Percentiles rank a stretch among this genome's conserved stretches.
Evolutionary conservation across 2,888 invertebrate species (phyloP).

Genomic region (Pristionchus japonicus): DNA sequence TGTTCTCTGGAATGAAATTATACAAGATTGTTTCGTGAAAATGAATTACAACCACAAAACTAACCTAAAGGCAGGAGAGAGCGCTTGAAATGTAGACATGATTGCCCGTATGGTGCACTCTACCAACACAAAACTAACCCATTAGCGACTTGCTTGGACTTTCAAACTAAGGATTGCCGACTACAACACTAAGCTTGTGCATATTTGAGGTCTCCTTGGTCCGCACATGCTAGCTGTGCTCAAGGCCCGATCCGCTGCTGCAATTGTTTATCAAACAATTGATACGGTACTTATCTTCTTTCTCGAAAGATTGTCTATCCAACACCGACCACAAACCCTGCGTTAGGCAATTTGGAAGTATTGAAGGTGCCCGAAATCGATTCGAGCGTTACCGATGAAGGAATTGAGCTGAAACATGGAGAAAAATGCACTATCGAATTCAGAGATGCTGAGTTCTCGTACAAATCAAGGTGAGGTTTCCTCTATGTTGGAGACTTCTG

Average conservation of each 20-base stretch:
- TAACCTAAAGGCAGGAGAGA: too few species aligned
- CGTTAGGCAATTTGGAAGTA: too few species aligned
- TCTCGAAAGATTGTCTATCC: too few species aligned
- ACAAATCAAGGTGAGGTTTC: not conserved
- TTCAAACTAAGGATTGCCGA: not conserved
- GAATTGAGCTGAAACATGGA: not conserved
- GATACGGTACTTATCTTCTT: not conserved
- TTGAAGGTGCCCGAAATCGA: not conserved
- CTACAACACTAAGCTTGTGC: not conserved
- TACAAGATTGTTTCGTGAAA: too few species aligned
- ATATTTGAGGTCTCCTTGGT: constrained; percentile 5
- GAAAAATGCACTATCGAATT: not conserved
- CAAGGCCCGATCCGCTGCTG: not conserved
- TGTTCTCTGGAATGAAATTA: too few species aligned
- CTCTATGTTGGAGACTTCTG: too few species aligned
- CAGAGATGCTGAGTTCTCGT: not conserved
- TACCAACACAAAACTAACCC: too few species aligned
- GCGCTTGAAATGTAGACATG: too few species aligned
- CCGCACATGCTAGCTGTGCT: constrained; percentile 23
- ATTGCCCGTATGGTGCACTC: too few species aligned
- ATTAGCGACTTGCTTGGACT: too few species aligned
- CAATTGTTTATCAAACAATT: constrained; percentile 11
- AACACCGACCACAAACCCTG: too few species aligned
- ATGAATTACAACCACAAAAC: too few species aligned
- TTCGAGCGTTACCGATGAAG: not conserved